Evolutionary conservation across 1,140 invertebrate species (phyloP).

Genomic region (Hirudo medicinalis): DNA sequence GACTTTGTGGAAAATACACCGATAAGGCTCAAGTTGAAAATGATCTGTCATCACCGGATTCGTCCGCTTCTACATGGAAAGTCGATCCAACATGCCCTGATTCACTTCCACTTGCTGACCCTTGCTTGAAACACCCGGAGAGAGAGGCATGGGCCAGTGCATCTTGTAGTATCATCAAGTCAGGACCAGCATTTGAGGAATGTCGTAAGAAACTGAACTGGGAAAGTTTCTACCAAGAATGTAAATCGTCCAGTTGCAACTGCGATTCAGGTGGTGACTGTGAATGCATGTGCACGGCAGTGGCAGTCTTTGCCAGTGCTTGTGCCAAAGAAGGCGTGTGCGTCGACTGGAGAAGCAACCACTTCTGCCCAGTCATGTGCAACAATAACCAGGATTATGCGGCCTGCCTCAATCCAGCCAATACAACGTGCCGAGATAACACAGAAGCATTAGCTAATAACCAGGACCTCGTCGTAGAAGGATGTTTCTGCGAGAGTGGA

Average conservation of each 20-base stretch:
- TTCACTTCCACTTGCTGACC: neutral
- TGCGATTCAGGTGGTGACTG: constrained; percentile 61
- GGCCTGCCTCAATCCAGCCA: neutral
- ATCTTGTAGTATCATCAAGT: constrained; percentile 9
- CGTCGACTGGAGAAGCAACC: constrained; percentile 64
- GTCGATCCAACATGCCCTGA: constrained; percentile 6
- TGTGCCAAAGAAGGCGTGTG: constrained; percentile 51
- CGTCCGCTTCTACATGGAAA: neutral
- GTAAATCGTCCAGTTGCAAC: neutral
- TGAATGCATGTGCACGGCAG: constrained; percentile 70
- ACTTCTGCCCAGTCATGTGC: constrained; percentile 50
- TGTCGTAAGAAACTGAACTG: constrained; percentile 8
- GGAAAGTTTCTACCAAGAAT: constrained; percentile 6
- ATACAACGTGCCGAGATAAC: neutral
- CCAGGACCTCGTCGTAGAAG: neutral
- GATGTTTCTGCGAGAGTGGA: neutral
- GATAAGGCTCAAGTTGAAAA: neutral
- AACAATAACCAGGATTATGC: neutral
- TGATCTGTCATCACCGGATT: neutral
- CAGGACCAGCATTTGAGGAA: neutral
- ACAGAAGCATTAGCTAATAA: neutral
- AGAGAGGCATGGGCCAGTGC: constrained; percentile 15
- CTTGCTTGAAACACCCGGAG: constrained; percentile 10
- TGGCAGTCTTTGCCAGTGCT: constrained; percentile 68
- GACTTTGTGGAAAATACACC: neutral